Evolutionary conservation across 1,140 invertebrate genomes (phyloP), one percentile per base, ranked within the genome.

Genomic region (Drosophila eugracilis): DNA sequence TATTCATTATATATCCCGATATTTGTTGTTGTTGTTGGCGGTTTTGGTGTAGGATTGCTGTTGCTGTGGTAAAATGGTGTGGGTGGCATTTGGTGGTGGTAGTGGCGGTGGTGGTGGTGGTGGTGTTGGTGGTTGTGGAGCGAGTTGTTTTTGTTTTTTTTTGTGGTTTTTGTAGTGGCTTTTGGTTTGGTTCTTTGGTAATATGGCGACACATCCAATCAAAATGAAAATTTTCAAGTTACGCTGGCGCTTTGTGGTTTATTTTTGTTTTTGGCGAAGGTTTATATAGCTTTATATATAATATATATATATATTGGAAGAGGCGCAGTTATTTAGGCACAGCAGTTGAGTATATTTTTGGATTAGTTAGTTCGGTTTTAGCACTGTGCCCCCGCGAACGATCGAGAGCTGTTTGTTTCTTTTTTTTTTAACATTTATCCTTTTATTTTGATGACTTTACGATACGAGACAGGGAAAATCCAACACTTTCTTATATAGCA

Each of bases 31-130:
- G 49, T 81, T 58, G 63, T 34, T 75, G 57, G 63, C 74, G 67
- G 47, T 71, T 39, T 34, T 73, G 73, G 78, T 81, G 78, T 81
- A 60, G 78, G 78, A 76, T 73, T 73, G 49, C 70, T 83, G 78
- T 79, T 75, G 78, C 78, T 81, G 78, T 81, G 78, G 79, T 57
- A 77, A 77, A 76, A 77, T 81, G 78, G 42, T 73, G 71, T 75
- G 71, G 70, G 49, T 74, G 66, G 63, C 42, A 62, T n/a, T 42
- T 59, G 73, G 57, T 37, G 36, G 34, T 36, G 2, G 4, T 36
- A 14, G 34, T 36, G 14, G 34, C 73, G 37, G 59, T 57, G 2
- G 4, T 36, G 34, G 34, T 36, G 14, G 34, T 77, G 37, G 59
- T 57, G 50, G 66, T 66, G 34, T 42, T 49, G 59, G 65, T 76